phyloP scores from a whole-genome alignment of 2,797 vertebrate species.

The Vespertilio murinus region DNA sequence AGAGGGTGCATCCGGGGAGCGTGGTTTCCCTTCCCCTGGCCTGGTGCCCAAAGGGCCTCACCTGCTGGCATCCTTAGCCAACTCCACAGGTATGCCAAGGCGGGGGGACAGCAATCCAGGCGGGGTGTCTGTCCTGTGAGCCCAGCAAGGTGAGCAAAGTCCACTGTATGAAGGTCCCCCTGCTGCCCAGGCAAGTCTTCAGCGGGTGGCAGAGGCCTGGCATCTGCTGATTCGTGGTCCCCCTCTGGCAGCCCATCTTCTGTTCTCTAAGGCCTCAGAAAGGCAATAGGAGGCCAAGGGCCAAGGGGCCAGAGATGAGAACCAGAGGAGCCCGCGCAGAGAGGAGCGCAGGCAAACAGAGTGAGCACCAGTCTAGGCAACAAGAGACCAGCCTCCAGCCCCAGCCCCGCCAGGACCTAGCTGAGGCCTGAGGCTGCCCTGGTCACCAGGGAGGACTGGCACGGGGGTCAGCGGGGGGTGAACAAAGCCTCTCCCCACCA shows the following conservation, averaged over 20 bases:
- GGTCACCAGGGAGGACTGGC: not conserved
- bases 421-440: not conserved
- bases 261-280: not conserved
- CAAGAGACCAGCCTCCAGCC: not conserved
- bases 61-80: not conserved
- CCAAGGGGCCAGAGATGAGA: not conserved
- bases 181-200: not conserved
- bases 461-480: not conserved
- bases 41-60: not conserved
- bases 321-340: not conserved
- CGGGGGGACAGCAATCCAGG: not conserved
- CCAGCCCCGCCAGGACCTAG: not conserved
- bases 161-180: not conserved
- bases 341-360: not conserved
- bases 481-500: not conserved
- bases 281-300: not conserved
- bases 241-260: not conserved
- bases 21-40: not conserved
- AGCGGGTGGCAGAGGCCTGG: not conserved
- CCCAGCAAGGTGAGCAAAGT: not conserved
- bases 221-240: not conserved
- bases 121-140: not conserved
- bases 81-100: not conserved
- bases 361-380: not conserved
- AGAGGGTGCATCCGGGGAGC: not conserved